A percentile compares a stretch with the other conserved stretches of the same genome.
phyloP scores from a whole-genome alignment of 2,888 invertebrate genomes.

The Blastobasis adustella region DNA sequence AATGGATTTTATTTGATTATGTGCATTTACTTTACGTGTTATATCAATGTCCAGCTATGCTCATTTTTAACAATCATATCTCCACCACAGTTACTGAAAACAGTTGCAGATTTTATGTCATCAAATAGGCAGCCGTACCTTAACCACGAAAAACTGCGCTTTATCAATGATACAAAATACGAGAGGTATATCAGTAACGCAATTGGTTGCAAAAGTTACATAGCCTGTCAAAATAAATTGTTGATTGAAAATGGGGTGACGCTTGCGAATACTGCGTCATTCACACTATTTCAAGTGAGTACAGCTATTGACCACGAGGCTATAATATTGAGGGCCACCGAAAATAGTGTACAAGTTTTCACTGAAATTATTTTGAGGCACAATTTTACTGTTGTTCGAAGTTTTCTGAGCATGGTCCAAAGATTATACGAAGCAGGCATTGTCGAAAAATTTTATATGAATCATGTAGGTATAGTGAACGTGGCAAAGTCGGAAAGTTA shows the following conservation, averaged over 20 bases:
- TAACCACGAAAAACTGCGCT: conserved; percentile 29
- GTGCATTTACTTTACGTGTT: conserved; percentile 42
- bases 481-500: conserved; percentile 33
- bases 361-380: conserved; percentile 51
- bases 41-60: conserved; percentile 45
- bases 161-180: conserved; percentile 36
- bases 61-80: conserved; percentile 45
- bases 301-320: conserved; percentile 48
- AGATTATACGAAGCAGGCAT: conserved; percentile 53
- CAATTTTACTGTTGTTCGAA: conserved; percentile 24
- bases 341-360: conserved; percentile 41
- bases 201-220: conserved; percentile 29
- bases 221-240: conserved; percentile 29
- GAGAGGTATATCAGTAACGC: conserved; percentile 32
- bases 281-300: conserved; percentile 33
- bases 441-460: conserved; percentile 33
- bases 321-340: conserved; percentile 29
- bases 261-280: conserved; percentile 29
- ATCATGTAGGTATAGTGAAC: conserved; percentile 41
- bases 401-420: conserved; percentile 25
- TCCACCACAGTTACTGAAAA: conserved; percentile 38
- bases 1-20: conserved; percentile 42
- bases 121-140: conserved; percentile 38
- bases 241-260: conserved; percentile 39
- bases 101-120: conserved; percentile 34